phyloP scores from a whole-genome alignment of 2,888 invertebrate genomes.

The Apamea monoglypha region DNA sequence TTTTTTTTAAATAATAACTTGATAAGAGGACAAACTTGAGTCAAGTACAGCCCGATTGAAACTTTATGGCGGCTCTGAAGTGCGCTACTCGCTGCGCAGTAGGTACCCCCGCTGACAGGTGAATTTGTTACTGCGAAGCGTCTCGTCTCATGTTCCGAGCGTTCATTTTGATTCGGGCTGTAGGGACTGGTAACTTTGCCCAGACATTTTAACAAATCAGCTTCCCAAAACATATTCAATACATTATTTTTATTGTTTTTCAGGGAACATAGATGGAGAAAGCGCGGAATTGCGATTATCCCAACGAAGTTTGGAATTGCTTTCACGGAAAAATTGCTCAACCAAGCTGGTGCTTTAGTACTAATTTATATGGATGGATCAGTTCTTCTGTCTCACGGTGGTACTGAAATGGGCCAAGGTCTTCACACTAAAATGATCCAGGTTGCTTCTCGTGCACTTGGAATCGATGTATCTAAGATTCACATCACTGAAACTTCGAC shows the following conservation, averaged over 20 bases:
- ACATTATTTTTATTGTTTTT: conserved; percentile 67
- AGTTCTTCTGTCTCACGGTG: conserved; percentile 96
- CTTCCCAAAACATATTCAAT: background rate
- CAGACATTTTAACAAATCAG: background rate
- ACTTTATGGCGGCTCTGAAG: too few species aligned
- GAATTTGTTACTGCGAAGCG: too few species aligned
- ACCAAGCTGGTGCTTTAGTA: conserved; percentile 97
- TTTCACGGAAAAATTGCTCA: conserved; percentile 93
- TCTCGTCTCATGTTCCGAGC: too few species aligned
- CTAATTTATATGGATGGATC: conserved; percentile 97
- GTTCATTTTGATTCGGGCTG: too few species aligned
- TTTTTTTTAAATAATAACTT: background rate
- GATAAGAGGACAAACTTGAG: background rate
- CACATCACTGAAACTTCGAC: conserved; percentile 96
- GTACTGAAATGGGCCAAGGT: conserved; percentile 99
- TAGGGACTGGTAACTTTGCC: background rate
- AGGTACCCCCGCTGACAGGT: too few species aligned
- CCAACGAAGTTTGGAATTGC: conserved; percentile 97
- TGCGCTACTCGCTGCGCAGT: too few species aligned
- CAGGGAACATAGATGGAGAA: conserved; percentile 95
- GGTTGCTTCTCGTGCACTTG: conserved; percentile 94
- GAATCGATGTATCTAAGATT: conserved; percentile 93
- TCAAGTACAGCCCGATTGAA: background rate
- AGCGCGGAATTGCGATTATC: conserved; percentile 95
- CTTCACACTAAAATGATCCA: conserved; percentile 99